Evolutionary conservation across 1,140 invertebrate genomes (phyloP), one percentile per base, ranked within the genome.

Genomic region (Planococcus citri): DNA sequence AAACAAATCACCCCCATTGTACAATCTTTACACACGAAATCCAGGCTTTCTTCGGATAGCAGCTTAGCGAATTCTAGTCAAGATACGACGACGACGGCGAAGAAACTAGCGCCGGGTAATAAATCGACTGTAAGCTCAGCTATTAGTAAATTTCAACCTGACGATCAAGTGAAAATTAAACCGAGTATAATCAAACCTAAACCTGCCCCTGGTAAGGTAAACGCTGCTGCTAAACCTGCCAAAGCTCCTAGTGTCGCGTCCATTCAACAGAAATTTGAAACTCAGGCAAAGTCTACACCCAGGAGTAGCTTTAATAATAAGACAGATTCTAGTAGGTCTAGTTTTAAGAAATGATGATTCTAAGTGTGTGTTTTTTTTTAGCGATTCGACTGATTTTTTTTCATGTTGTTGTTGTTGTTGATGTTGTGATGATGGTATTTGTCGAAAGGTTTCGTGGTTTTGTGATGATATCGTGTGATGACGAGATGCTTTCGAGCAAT

Each of bases 261-360:
- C 27, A 78, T 89, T 68, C 87, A 89, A 73, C 85, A 88, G 71
- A 88, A 88, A 75, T 89, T 89, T 74, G 87, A 89, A 73, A 70
- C 72, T 64, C 60, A 27, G 25, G 9, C 60, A 3, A 64, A 64
- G 22, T 14, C 20, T 10, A 4, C 60, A 17, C 51, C 51, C 17
- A 22, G 51, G 21, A n/a, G 51, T 22, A 22, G 51, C 17, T 22
- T 58, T 20, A 58, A 58, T 58, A 10, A 10, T 14, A 51, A 51
- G 17, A 51, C 4, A 17, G 41, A 51, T n/a, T 2, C 10, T n/a
- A n/a, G n/a, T n/a, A n/a, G n/a, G 41, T 14, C 12, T 37, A 37
- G 33, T 51, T 51, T 51, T 51, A 51, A 17, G 17, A 51, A n/a
- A 51, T 51, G 41, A 51, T n/a, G n/a, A n/a, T n/a, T n/a, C n/a